These are phyloP conservation scores for Eurytemora carolleeae DNA, from an alignment of 1,140 invertebrate species.

Conservation along the genomic window DNA sequence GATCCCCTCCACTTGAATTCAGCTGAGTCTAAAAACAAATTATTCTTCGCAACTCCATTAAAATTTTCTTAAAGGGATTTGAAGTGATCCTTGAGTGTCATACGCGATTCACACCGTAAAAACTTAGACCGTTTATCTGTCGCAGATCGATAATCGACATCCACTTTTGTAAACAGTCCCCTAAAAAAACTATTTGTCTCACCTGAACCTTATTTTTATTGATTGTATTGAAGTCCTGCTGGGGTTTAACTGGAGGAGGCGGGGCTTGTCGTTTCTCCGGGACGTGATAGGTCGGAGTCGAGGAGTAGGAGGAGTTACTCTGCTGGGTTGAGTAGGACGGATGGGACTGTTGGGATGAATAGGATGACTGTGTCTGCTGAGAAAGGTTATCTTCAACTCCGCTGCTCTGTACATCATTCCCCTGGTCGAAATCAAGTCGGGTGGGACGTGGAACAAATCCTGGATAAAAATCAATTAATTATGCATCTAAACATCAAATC, in stretches of 20 bases:
- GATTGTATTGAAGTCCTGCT: neutral
- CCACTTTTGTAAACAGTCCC: too few relatives aligned
- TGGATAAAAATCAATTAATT: neutral
- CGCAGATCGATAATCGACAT: too few relatives aligned
- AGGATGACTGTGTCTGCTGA: neutral
- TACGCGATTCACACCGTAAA: too few relatives aligned
- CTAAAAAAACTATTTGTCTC: too few relatives aligned
- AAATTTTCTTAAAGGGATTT: too few relatives aligned
- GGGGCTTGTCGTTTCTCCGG: conserved; percentile 4
- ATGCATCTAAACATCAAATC: neutral
- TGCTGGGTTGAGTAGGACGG: neutral
- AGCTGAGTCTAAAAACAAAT: too few relatives aligned
- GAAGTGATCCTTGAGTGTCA: too few relatives aligned
- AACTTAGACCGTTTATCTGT: too few relatives aligned
- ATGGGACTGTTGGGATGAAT: neutral
- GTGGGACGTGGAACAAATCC: conserved; percentile 14
- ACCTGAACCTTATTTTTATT: neutral
- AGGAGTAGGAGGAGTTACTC: neutral
- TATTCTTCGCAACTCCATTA: too few relatives aligned
- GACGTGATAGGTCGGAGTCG: neutral
- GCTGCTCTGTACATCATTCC: neutral
- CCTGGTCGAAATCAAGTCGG: conserved; percentile 10
- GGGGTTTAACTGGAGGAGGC: neutral
- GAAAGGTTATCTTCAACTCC: neutral
- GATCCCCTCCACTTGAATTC: too few relatives aligned